Conservation (phyloP, 2,113 vertebrate species). For the Leptocoma aspasia region DNA sequence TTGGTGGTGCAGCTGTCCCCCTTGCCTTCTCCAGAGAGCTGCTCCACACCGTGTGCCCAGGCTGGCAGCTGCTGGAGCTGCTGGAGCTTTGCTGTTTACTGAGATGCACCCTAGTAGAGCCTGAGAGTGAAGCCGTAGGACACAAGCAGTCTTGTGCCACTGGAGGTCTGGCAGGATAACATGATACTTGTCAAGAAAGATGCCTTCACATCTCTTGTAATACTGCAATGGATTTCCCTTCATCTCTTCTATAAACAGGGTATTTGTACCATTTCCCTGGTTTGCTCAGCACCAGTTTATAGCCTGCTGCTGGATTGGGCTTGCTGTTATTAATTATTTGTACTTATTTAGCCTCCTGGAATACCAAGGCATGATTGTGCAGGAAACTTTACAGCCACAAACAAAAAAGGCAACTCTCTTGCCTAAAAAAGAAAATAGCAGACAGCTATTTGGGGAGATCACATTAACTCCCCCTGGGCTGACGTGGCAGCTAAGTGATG, state of each 20-base stretch:
- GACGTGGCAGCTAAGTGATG: not conserved
- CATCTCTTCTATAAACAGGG: not conserved
- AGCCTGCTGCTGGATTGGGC: not conserved
- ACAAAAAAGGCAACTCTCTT: not conserved
- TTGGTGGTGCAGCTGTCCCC: not conserved
- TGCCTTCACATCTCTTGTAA: not conserved
- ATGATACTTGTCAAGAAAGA: not conserved
- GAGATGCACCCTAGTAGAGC: not conserved
- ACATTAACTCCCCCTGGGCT: not conserved
- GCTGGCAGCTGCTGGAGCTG: not conserved
- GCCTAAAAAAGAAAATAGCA: not conserved
- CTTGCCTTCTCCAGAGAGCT: not conserved
- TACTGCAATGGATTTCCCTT: not conserved
- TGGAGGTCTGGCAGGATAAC: not conserved
- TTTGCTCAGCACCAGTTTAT: not conserved
- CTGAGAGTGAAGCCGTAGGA: not conserved
- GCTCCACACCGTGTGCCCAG: rapidly evolving
- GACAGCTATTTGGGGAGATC: not conserved
- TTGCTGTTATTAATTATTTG: not conserved
- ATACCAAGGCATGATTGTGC: not conserved
- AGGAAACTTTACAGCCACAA: not conserved
- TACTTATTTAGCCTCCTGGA: not conserved
- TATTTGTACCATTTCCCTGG: not conserved
- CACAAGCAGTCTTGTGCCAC: not conserved
- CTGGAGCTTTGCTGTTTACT: not conserved